These are phyloP conservation scores for Momotus momota DNA, from an alignment of 2,797 vertebrate species.

Conservation along the genomic window DNA sequence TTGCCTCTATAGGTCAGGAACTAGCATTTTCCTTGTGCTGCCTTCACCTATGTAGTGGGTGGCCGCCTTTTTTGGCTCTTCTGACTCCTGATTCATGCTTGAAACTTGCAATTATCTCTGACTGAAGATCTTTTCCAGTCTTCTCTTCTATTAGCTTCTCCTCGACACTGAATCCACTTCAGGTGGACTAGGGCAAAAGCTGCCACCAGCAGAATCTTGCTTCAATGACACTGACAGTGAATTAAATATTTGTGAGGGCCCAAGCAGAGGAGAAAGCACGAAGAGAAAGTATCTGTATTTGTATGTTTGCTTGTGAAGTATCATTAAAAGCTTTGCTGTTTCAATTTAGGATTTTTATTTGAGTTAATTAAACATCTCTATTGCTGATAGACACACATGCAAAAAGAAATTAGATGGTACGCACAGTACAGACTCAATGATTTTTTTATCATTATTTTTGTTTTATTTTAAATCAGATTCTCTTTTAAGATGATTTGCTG, in stretches of 20 bases:
- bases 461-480: neutral
- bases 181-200: neutral
- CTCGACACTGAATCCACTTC: neutral
- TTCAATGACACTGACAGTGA: neutral
- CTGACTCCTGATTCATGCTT: neutral
- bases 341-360: neutral
- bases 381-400: neutral
- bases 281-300: neutral
- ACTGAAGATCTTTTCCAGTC: neutral
- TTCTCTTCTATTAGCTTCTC: neutral
- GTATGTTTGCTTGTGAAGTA: neutral
- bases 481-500: neutral
- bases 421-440: neutral
- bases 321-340: neutral
- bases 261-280: neutral
- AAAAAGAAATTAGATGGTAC: neutral
- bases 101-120: neutral
- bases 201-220: neutral
- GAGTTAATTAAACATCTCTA: neutral
- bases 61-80: neutral
- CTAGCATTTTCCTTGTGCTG: neutral
- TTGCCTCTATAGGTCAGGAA: neutral
- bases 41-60: neutral
- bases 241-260: neutral
- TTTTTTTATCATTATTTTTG: neutral